Conservation (phyloP, 2,797 vertebrate genomes). For the Falco concolor region DNA sequence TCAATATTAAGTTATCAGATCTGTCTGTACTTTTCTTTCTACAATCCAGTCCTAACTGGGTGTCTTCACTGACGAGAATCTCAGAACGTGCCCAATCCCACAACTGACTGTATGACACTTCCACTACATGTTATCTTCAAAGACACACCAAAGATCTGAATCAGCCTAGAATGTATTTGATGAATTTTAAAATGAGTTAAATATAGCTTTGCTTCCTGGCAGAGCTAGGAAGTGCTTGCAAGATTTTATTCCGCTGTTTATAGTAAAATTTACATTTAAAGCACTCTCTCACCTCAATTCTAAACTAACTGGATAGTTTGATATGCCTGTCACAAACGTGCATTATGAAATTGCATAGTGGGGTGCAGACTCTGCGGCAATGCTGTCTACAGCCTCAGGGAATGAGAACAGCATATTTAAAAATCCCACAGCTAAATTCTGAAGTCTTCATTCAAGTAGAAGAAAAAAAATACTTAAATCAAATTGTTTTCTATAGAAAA, state of each 20-base stretch:
- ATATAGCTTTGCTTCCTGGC: conserved; percentile 37
- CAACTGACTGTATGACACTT: conserved; percentile 6
- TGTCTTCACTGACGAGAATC: conserved; percentile 6
- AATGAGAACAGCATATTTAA: neutral
- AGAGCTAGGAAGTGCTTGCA: conserved; percentile 19
- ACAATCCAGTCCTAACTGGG: neutral
- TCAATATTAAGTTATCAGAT: neutral
- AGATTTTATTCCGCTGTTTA: conserved; percentile 33
- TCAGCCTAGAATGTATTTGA: conserved; percentile 18
- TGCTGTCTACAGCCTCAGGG: neutral
- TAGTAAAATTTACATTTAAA: conserved; percentile 48
- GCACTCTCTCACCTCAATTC: conserved; percentile 9
- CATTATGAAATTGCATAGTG: neutral
- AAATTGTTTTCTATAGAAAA: neutral
- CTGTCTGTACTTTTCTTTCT: neutral
- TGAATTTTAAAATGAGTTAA: conserved; percentile 62
- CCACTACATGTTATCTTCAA: conserved; percentile 40
- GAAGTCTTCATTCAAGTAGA: neutral
- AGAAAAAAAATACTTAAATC: neutral
- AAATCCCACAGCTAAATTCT: neutral
- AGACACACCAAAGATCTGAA: conserved; percentile 32
- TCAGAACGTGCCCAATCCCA: neutral
- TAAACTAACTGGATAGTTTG: conserved; percentile 28
- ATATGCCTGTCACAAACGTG: conserved; percentile 20
- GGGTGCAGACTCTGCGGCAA: neutral